Evolutionary conservation across 2,113 vertebrate genomes (phyloP), one percentile per base, ranked within the genome.

Genomic region (Siniperca chuatsi): DNA sequence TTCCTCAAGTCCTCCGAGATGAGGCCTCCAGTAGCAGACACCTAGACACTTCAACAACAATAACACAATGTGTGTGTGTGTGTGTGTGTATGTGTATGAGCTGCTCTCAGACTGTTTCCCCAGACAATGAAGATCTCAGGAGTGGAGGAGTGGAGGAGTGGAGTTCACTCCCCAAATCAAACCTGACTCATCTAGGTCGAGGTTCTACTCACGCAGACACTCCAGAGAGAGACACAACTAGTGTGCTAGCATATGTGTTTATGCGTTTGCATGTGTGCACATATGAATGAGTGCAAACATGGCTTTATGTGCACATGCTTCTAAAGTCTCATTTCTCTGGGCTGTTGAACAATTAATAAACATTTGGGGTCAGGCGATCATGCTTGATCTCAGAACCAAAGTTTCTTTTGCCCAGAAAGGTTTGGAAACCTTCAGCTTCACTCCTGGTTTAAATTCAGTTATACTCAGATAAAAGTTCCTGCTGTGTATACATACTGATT

Each of bases 171-270:
- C 57, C 82, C 54, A 90, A 94, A 93, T 92, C 83, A 92, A 90
- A 90, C 71, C 72, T 88, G 93, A 92, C 92, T 92, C 92, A 92
- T 91, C 84, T 92, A 84, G 87, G 90, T 92, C 80, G 44, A 79
- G 54, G 57, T 83, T 90, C 67, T 62, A 46, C 82, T 81, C 69
- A 54, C 23, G 25, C 67, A 67, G 76, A 75, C 64, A 71, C 55
- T 21, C 58, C 55, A 54, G 71, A 78, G 57, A 66, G 61, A 12
- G 46, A 25, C 48, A 68, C 35, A 57, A 46, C 23, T 25, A 44
- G 81, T 64, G 77, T 68, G 37, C 23, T 52, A 70, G 58, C 20
- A 50, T 66, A 52, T 62, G 57, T 66, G 60, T 70, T 5, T 21
- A 6, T 66, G 11, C 18, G 54, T 82, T 44, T 74, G 55, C 40